Evolutionary conservation across 2,113 vertebrate genomes (phyloP), one percentile per base, ranked within the genome.

Genomic region (Silurus meridionalis): DNA sequence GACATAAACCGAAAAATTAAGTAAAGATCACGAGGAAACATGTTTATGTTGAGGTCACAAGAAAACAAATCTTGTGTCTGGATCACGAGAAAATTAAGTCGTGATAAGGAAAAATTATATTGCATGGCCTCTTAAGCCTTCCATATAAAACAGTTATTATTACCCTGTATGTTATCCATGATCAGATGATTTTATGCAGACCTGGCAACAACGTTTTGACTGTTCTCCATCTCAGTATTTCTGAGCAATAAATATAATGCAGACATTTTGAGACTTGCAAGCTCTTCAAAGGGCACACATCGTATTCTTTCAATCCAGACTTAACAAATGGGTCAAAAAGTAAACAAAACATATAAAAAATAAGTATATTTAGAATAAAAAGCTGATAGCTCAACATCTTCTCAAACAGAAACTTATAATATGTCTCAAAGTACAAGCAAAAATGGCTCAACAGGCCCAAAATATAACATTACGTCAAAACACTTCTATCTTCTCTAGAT

Each of bases 401-500:
- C 28, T 46, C 25, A 10, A 61, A 60, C 57, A 6, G 17, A 61
- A 19, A 25, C 57, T 46, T 13, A 80, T 9, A 46, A 48, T 23
- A 48, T 61, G 57, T 48, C 28, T 21, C 57, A 46, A 28, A 17
- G 77, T 79, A 79, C 23, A 13, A 61, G 28, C 17, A 60, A 6
- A 60, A 80, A 80, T 7, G 1, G 1, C 28, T 46, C 28, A 58
- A 60, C 60, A 19, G 21, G 57, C 15, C 53, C 53, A 66, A 80
- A 86, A 46, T 50, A 52, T 79, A 37, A n/a, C 8, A 28, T 15
- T 85, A 25, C 64, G 2, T 21, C 8, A 52, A 61, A 63, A 74
- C 72, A 86, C 63, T 14, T 77, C 57, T 8, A 74, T 17, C 55
- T 52, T 75, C 67, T 64, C 21, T 66, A 69, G 83, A 85, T 63